Conservation (phyloP, 1,140 invertebrate species). For the Lucilia cuprina region DNA sequence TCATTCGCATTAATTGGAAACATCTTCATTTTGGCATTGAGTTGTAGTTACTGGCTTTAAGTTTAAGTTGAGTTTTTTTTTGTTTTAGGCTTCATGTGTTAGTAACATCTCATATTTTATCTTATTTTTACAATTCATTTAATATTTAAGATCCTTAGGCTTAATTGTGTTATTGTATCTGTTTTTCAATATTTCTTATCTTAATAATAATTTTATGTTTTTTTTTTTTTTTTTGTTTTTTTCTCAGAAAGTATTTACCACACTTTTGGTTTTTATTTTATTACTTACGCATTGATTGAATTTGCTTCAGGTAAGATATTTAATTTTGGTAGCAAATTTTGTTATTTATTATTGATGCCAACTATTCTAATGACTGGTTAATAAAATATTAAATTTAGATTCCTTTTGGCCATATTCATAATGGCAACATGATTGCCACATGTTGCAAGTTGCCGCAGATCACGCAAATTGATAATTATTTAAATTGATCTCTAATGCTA, state of each 20-base stretch:
- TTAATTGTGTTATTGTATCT: not conserved
- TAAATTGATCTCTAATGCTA: too few species aligned
- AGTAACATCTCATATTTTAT: constrained; percentile 5
- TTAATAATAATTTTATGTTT: not conserved
- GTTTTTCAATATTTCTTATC: not conserved
- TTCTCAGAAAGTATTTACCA: not conserved
- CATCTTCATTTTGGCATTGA: not conserved
- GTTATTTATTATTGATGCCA: not conserved
- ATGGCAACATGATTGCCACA: not conserved
- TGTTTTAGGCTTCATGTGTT: not conserved
- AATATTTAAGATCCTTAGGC: not conserved
- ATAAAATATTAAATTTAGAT: constrained; percentile 30
- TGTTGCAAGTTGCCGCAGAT: too few species aligned
- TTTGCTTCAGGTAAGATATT: not conserved
- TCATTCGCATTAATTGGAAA: not conserved
- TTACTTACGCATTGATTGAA: constrained; percentile 29
- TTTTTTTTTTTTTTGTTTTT: not conserved
- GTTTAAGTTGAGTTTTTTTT: not conserved
- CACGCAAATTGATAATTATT: too few species aligned
- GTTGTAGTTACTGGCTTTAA: not conserved
- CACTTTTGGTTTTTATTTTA: not conserved
- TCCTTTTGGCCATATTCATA: constrained; percentile 14
- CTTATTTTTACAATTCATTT: constrained; percentile 10
- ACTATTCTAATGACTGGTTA: constrained; percentile 28
- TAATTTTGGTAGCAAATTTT: constrained; percentile 26